Evolutionary conservation across 92 coral and sea anemone species (phyloP), one percentile per base, ranked within the genome.

Genomic region (Zoanthus sansibaricus): DNA sequence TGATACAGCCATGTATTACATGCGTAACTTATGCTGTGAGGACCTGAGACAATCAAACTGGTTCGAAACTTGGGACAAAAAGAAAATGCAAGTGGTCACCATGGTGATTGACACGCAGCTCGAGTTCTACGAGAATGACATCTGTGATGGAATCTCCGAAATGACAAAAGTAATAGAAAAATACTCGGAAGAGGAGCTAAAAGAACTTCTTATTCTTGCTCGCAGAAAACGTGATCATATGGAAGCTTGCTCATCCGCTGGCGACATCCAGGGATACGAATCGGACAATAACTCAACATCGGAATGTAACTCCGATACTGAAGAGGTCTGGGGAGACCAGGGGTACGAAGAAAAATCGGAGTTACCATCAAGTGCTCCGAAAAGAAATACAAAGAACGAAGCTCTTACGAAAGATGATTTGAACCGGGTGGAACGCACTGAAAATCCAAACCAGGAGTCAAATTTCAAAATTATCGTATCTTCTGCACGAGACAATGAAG

Each of bases 11-110:
- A 87, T 95, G 91, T 74, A 84, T 56, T 92, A 93, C 52, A 93
- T 96, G 96, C 90, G 98, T 64, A 96, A 87, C 59, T 67, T 96
- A 33, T 93, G 96, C 64, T 92, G 92, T 16, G 98, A 96, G 79
- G 98, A 96, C 54, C 83, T 93, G 58, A 90, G 98, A 31, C 94
- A 93, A 25, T 75, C 93, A 30, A 88, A 83, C 20, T 96, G 98
- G 98, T 89, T 96, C 61, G 95, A 96, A 20, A 68, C 86, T 31
- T 77, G 83, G 83, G 79, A 86, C 16, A 68, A 89, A 13, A 96
- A 96, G 71, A 95, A 93, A 37, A 72, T 91, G 44, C 89, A 87
- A 82, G 90, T 96, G 3, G 51, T 96, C 7, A 77, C 89, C 9
- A 84, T 96, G 66, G 92, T 88, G 9, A 71, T 96, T 64, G 87